These are phyloP conservation scores for Elmis aenea DNA, from an alignment of 2,888 invertebrate genomes.

Conservation along the genomic window DNA sequence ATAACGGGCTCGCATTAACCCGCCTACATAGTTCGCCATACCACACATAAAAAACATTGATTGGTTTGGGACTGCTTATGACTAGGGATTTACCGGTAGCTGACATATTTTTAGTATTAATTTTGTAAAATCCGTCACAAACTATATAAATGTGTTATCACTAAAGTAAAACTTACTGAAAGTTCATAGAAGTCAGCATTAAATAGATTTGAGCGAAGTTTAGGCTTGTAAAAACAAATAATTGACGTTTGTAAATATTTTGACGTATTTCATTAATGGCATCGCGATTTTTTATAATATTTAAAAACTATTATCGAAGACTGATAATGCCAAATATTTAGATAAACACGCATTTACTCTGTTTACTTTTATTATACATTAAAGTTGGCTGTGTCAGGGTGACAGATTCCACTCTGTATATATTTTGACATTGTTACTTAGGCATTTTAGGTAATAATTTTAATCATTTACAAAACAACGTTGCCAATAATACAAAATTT, in stretches of 20 bases:
- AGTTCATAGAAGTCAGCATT: not conserved
- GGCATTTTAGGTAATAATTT: no score
- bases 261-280: no score
- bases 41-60: slow-evolving; percentile 45
- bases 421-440: no score
- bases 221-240: not conserved
- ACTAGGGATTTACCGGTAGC: slow-evolving; percentile 9
- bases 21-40: slow-evolving; percentile 44
- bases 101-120: slow-evolving; percentile 11
- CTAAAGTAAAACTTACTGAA: not conserved
- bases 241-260: not conserved
- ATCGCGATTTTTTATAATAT: no score
- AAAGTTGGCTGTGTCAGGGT: no score
- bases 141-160: not conserved
- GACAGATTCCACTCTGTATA: no score
- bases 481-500: no score
- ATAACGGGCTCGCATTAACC: slow-evolving; percentile 37
- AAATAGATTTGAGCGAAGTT: not conserved
- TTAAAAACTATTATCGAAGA: no score
- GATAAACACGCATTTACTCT: no score
- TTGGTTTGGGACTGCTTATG: slow-evolving; percentile 25
- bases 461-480: no score
- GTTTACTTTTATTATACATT: no score
- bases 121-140: slow-evolving; percentile 1
- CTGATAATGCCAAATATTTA: no score